Base-by-base conservation (phyloP, 2,888 invertebrate genomes). In the Coelopa pilipes region DNA sequence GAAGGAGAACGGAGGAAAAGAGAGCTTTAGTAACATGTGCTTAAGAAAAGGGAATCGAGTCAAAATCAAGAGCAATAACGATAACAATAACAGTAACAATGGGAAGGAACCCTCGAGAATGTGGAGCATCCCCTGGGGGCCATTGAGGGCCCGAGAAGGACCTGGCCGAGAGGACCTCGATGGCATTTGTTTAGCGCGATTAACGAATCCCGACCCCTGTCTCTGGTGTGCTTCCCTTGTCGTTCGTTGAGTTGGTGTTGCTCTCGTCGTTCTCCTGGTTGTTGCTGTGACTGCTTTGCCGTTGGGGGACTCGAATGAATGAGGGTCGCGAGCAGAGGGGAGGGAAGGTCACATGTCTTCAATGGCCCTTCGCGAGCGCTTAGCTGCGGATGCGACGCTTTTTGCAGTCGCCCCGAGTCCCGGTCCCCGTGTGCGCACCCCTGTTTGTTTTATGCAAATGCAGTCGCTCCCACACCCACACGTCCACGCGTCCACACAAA, bases 1-100 rank as follows among this genome's bases (percentile, higher is more conserved):
- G 63, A 81, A 78, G 12, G 34, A 68, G 19, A 75, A 34, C n/a
- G 34, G 7, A 34, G 34, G 34, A 7, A 65, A 47, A 9, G 59
- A 7, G 1, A 47, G 46, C 4, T 13, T 49, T 24, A 66, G 50
- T 21, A 15, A 49, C 49, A 60, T 5, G 13, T 34, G 34, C 7
- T 34, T 34, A 34, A 34, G 7, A 4, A 34, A 34, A 34, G 7
- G 34, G 4, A 34, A 34, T 4, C 34, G 7, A 4, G 7, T 34
- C 34, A 7, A 34, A 34, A 34, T 34, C 34, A 34, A 34, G 34
- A 2, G 7, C 34, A 34, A 34, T 34, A 34, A n/a, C n/a, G n/a
- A n/a, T n/a, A n/a, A n/a, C n/a, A n/a, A n/a, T n/a, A n/a, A n/a
- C n/a, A n/a, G n/a, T 34, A 34, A 34, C 34, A 34, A 34, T 34